Base-by-base conservation (phyloP, 2,888 invertebrate species). In the Hirudinaria manillensis region DNA sequence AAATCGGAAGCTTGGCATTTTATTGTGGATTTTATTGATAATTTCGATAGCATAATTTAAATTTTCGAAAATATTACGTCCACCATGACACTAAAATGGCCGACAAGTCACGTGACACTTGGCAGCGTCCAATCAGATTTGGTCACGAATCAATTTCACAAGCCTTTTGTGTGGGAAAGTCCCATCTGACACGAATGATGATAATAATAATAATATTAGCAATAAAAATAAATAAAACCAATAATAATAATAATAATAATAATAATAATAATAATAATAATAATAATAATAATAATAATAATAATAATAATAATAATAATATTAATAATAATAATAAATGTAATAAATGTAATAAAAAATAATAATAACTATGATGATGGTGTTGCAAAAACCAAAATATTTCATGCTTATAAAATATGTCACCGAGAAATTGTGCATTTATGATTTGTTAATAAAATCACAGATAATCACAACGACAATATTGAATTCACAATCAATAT, bases 341-440 rank as follows among this genome's bases (percentile, higher is more conserved):
- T 66, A 7, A 3, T 74, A 34, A 36, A 36, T 38, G 38, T 74
- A 34, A 72, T 56, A 27, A 72, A 56, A 27, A 72, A 78, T 67
- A 13, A 71, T 71, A 70, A 72, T 74, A 70, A 74, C 72, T 72
- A 74, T 71, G 74, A 74, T 74, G 67, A 71, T 72, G 74, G 72
- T 74, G 74, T 73, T 74, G 74, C 7, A 72, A 6, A 38, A 38
- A 38, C 10, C 4, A 38, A 3, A 38, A 38, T 38, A 38, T 38
- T 10, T 38, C 38, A 6, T 6, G 38, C 10, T 3, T 38, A 38
- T 38, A 38, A n/a, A 38, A 38, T 38, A 38, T 3, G 3, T 38
- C 38, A 38, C 4, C 38, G 10, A 38, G 38, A 3, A 38, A 10
- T 38, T 38, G 38, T 38, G 10, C 3, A 38, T 38, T 6, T 6